phyloP scores from a whole-genome alignment of 2,888 invertebrate genomes.

The Branchellion lobata region DNA sequence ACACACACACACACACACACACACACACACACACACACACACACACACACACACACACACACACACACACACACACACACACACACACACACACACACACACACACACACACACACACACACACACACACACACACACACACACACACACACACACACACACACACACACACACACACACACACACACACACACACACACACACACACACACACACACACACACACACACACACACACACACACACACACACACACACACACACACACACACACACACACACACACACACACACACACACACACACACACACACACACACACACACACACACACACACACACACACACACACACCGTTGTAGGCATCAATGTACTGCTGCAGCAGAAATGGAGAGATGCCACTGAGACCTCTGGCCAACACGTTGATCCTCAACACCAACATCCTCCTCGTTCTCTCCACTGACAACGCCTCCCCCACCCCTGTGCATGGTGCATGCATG shows the following conservation, averaged over 20 bases:
- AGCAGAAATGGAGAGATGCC: constrained; percentile 69
- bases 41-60: constrained; percentile 23
- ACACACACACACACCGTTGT: constrained; percentile 63
- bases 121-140: constrained; percentile 23
- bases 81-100: constrained; percentile 23
- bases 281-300: constrained; percentile 29
- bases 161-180: constrained; percentile 23
- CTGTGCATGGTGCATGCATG: too few species aligned
- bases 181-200: constrained; percentile 15
- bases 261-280: constrained; percentile 32
- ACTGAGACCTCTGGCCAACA: constrained; percentile 71
- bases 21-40: constrained; percentile 23
- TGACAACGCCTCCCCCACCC: constrained; percentile 69
- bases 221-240: constrained; percentile 19
- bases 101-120: constrained; percentile 23
- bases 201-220: constrained; percentile 34
- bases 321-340: constrained; percentile 26
- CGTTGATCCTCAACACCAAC: constrained; percentile 70
- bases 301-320: constrained; percentile 12
- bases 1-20: constrained; percentile 23
- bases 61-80: constrained; percentile 23
- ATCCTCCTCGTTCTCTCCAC: constrained; percentile 69
- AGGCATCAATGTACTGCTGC: constrained; percentile 68
- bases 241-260: constrained; percentile 30
- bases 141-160: constrained; percentile 23